Percentiles rank a stretch among this genome's conserved stretches.
phyloP scores from a whole-genome alignment of 2,888 invertebrate species.

The Anarsia innoxiella region DNA sequence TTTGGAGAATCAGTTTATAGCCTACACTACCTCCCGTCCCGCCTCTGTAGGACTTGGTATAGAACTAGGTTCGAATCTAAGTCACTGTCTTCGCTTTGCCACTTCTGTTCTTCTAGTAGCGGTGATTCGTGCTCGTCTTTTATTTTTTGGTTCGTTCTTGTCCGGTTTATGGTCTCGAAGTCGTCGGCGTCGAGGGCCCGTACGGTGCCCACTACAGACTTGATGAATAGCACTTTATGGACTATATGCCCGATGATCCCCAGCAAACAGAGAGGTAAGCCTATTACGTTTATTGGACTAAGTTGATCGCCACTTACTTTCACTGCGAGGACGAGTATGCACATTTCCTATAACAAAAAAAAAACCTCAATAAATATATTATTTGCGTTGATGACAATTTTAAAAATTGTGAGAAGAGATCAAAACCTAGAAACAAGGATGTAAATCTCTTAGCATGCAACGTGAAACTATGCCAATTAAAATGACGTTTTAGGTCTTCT shows the following conservation, averaged over 20 bases:
- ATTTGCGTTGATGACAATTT: no score
- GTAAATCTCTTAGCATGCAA: no score
- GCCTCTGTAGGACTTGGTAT: conserved; percentile 71
- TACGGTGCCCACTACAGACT: conserved; percentile 38
- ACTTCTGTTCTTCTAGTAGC: conserved; percentile 38
- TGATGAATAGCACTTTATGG: conserved; percentile 74
- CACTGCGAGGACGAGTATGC: conserved; percentile 91
- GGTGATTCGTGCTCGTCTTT: conserved; percentile 45
- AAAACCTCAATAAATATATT: no score
- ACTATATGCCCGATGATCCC: conserved; percentile 91
- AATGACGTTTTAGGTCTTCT: no score
- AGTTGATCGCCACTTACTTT: conserved; percentile 90
- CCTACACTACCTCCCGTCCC: conserved; percentile 46
- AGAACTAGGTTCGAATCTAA: conserved; percentile 70
- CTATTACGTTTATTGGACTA: conserved; percentile 86
- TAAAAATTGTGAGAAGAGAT: no score
- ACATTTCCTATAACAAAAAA: conserved; percentile 90
- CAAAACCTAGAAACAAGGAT: no score
- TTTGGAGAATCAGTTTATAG: no score
- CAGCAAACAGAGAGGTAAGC: conserved; percentile 88
- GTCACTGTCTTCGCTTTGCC: conserved; percentile 60
- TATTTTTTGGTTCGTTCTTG: conserved; percentile 3
- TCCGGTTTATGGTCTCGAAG: conserved; percentile 29
- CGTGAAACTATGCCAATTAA: no score
- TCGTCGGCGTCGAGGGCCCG: conserved; percentile 39